A percentile compares a stretch with the other conserved stretches of the same genome.
Evolutionary conservation across 2,797 vertebrate genomes (phyloP).

Genomic region (Pseudochirops corinnae): DNA sequence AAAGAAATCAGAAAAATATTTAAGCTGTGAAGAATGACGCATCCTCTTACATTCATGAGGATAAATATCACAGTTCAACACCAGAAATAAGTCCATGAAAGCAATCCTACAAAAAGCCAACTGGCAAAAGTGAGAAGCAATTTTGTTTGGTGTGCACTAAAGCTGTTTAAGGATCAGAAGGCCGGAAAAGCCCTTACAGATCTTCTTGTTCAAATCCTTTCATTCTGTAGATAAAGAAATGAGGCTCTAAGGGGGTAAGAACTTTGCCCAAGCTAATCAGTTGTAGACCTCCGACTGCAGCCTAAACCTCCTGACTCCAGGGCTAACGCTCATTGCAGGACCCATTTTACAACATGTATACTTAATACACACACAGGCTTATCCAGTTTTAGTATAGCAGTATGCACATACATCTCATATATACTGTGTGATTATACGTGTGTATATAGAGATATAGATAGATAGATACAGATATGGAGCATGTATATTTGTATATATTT

Average conservation of each 20-base stretch:
- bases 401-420: not conserved
- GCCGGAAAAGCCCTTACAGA: not conserved
- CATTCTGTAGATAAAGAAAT: not conserved
- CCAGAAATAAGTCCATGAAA: not conserved
- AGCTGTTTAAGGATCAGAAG: not conserved
- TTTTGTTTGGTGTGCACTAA: not conserved
- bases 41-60: not conserved
- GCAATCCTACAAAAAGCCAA: not conserved
- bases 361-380: not conserved
- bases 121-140: not conserved
- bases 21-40: constrained; percentile 4
- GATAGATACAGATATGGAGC: too few relatives aligned
- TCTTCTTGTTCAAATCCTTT: not conserved
- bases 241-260: not conserved
- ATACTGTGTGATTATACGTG: not conserved
- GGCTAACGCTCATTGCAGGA: not conserved
- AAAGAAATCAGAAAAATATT: constrained; percentile 63
- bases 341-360: not conserved
- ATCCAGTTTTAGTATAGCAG: not conserved
- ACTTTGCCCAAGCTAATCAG: not conserved
- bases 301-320: not conserved
- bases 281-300: not conserved
- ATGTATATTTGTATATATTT: not conserved
- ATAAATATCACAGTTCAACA: not conserved
- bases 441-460: too few relatives aligned